Evolutionary conservation across 2,797 vertebrate genomes (phyloP).

Genomic region (Distichodus sexfasciatus): DNA sequence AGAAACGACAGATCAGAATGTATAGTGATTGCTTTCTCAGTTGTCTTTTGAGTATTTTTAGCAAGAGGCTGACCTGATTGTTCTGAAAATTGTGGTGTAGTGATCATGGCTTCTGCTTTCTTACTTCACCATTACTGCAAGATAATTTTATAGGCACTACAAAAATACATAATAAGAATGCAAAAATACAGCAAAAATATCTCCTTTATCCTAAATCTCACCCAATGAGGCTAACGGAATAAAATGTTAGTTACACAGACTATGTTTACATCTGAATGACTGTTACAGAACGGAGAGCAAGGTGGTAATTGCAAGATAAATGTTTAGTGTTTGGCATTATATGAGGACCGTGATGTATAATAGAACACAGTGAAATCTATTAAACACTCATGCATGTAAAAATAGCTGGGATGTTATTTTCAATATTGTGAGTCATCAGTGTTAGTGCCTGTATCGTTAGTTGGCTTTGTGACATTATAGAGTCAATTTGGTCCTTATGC

Average conservation of each 20-base stretch:
- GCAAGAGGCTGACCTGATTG: background rate
- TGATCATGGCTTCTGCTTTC: background rate
- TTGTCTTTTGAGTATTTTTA: background rate
- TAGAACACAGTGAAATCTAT: background rate
- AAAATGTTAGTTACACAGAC: conserved; percentile 22
- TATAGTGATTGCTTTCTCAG: background rate
- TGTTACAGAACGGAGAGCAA: conserved; percentile 38
- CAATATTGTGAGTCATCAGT: background rate
- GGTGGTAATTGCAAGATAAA: background rate
- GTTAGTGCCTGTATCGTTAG: background rate
- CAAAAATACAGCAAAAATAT: conserved; percentile 13
- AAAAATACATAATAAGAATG: background rate
- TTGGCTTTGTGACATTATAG: background rate
- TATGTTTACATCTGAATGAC: conserved; percentile 35
- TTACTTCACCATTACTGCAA: background rate
- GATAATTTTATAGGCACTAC: background rate
- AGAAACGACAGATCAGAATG: conserved; percentile 3
- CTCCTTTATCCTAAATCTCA: conserved; percentile 23
- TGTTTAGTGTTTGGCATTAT: conserved; percentile 12
- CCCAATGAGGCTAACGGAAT: background rate
- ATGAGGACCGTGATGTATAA: background rate
- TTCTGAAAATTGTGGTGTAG: background rate
- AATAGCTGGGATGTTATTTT: background rate
- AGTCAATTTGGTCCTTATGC: background rate
- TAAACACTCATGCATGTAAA: background rate